These are phyloP conservation scores for Drosophila rhopaloa DNA, from an alignment of 1,140 invertebrate species.

Conservation along the genomic window DNA sequence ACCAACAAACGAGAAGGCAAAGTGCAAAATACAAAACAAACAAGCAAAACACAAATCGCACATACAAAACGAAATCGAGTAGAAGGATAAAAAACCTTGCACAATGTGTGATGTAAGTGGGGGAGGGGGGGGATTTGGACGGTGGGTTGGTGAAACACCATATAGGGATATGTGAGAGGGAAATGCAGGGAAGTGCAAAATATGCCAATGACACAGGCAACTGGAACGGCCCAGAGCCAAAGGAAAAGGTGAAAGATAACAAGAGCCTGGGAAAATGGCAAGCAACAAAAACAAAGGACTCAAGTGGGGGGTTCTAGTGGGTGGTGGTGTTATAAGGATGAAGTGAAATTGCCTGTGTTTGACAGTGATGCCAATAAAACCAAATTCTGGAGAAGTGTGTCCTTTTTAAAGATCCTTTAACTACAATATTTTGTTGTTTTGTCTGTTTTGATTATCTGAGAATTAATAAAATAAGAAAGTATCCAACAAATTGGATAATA, in stretches of 20 bases:
- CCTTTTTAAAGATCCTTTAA: background rate
- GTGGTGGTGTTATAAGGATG: slow-evolving; percentile 1
- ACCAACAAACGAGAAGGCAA: slow-evolving; percentile 42
- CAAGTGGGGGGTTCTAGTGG: background rate
- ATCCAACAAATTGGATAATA: too few species aligned
- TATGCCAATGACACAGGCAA: slow-evolving; percentile 60
- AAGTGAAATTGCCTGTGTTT: slow-evolving; percentile 13
- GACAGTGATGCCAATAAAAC: slow-evolving; percentile 8
- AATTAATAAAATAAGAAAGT: too few species aligned
- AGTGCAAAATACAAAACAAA: slow-evolving; percentile 58
- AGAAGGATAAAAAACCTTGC: slow-evolving; percentile 22
- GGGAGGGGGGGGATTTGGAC: background rate
- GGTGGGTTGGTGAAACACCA: background rate
- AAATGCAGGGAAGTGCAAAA: slow-evolving; percentile 49
- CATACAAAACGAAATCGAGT: slow-evolving; percentile 36
- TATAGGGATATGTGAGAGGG: background rate
- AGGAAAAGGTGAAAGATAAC: slow-evolving; percentile 29
- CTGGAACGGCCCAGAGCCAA: slow-evolving; percentile 1
- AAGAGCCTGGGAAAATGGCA: slow-evolving; percentile 23
- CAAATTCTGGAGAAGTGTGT: background rate
- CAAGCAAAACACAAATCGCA: slow-evolving; percentile 48
- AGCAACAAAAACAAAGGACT: slow-evolving; percentile 22
- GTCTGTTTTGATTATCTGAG: too few species aligned
- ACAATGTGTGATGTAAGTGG: slow-evolving; percentile 22
- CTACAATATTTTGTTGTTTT: too few species aligned